Evolutionary conservation across 2,113 vertebrate species (phyloP), one percentile per base, ranked within the genome.

Genomic region (Grantiella picta): DNA sequence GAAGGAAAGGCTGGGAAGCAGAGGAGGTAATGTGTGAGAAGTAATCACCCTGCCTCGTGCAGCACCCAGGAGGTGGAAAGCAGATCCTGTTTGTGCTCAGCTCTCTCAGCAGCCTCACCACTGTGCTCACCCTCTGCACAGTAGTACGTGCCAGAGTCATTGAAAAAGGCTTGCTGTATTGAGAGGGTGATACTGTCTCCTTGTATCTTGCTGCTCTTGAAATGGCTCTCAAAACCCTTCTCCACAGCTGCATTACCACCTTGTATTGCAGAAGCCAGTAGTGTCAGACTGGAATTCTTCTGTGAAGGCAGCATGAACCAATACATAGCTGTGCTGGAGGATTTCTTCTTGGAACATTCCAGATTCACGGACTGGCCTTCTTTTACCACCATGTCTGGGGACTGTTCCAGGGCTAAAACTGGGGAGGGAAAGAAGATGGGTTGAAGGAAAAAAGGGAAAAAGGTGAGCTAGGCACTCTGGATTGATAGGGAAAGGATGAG

Each of bases 231-330:
- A 35, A 93, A 8, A 36, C 33, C 27, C 9, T 81, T 23, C 35
- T 87, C 86, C 35, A 77, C 7, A 3, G 1, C 2, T 44, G 33
- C 12, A 6, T 35, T 44, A 9, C 1, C 3, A 47, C 14, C 5
- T 53, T 1, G 0, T 0, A 18, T 0, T 53, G 38, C 65, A 59
- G 2, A 35, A 87, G 3, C 78, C 47, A 90, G 2, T 1, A 2
- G 44, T 12, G 14, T 63, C 22, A 95, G 29, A 16, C 53, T 9
- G 31, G 91, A 72, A 50, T 77, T 71, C n/a, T 88, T 91, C 44
- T 22, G 20, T 7, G 63, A 50, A 49, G 52, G 28, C 42, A 27
- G 11, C 47, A 40, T 50, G 25, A 21, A 90, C 83, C 83, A 90
- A 19, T 12, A 52, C 40, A 87, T 22, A 9, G 0, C 1, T 73